These are phyloP conservation scores for Coreoperca whiteheadi DNA, from an alignment of 2,113 vertebrate genomes.

Conservation along the genomic window DNA sequence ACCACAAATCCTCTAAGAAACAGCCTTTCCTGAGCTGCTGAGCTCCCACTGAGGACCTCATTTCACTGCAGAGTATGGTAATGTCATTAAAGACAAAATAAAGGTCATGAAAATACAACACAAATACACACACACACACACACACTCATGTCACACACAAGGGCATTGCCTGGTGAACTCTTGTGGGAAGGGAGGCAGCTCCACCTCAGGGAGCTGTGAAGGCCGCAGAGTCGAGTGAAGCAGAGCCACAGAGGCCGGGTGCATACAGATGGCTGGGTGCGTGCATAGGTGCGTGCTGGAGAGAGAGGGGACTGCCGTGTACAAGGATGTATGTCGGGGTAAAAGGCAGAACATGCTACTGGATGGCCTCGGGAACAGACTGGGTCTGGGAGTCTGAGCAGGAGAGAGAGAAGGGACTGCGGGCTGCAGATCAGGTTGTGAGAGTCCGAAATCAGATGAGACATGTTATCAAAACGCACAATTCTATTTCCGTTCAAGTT, in stretches of 20 bases:
- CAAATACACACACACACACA: no score
- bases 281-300: neutral
- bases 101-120: slow-evolving; percentile 22
- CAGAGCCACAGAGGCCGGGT: slow-evolving; percentile 5
- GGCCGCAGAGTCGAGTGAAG: slow-evolving; percentile 47
- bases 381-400: neutral
- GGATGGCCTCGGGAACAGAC: no score
- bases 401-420: neutral
- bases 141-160: slow-evolving; percentile 15
- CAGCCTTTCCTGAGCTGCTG: slow-evolving; percentile 32
- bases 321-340: slow-evolving; percentile 22
- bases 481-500: neutral
- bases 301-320: neutral
- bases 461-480: slow-evolving; percentile 31
- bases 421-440: slow-evolving; percentile 5
- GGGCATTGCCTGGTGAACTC: slow-evolving; percentile 47
- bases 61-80: slow-evolving; percentile 25
- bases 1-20: slow-evolving; percentile 5
- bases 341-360: slow-evolving; percentile 40
- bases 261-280: slow-evolving; percentile 63
- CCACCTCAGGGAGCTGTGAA: slow-evolving; percentile 75
- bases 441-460: neutral
- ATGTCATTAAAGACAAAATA: slow-evolving; percentile 35
- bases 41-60: slow-evolving; percentile 34
- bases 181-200: slow-evolving; percentile 57